Conservation (phyloP, 2,797 vertebrate species). For the Anolis apletophallus region DNA sequence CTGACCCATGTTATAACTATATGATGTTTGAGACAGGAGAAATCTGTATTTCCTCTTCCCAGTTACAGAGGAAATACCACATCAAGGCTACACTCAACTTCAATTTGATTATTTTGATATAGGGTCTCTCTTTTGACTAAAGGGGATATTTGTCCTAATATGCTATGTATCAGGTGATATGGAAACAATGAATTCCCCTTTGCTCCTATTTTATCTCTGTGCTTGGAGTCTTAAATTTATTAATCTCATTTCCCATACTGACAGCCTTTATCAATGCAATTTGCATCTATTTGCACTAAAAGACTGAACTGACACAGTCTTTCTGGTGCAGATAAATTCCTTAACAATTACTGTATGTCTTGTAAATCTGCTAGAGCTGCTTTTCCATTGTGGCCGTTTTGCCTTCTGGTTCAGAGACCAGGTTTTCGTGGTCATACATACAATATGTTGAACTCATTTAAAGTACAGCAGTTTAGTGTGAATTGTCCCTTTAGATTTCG, state of each 20-base stretch:
- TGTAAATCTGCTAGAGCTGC: neutral
- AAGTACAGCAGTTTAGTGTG: slow-evolving; percentile 23
- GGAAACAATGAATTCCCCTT: neutral
- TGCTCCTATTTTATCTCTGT: neutral
- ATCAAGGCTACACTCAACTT: neutral
- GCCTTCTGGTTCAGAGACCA: neutral
- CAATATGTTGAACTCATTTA: neutral
- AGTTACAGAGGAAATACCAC: neutral
- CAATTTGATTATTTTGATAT: neutral
- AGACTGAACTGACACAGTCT: neutral
- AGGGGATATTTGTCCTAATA: neutral
- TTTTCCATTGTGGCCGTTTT: slow-evolving; percentile 19
- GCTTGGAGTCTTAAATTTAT: neutral
- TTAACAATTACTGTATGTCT: neutral
- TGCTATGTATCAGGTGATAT: neutral
- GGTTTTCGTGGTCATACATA: neutral
- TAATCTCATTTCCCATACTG: neutral
- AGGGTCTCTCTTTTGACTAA: neutral
- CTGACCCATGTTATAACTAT: neutral
- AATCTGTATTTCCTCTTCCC: neutral
- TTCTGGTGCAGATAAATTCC: neutral
- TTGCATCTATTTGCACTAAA: neutral
- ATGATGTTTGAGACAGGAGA: neutral
- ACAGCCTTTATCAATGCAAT: neutral
- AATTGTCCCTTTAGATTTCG: slow-evolving; percentile 21